These are phyloP conservation scores for Dicerorhinus sumatrensis DNA, from an alignment of 2,113 vertebrate genomes.

Conservation along the genomic window DNA sequence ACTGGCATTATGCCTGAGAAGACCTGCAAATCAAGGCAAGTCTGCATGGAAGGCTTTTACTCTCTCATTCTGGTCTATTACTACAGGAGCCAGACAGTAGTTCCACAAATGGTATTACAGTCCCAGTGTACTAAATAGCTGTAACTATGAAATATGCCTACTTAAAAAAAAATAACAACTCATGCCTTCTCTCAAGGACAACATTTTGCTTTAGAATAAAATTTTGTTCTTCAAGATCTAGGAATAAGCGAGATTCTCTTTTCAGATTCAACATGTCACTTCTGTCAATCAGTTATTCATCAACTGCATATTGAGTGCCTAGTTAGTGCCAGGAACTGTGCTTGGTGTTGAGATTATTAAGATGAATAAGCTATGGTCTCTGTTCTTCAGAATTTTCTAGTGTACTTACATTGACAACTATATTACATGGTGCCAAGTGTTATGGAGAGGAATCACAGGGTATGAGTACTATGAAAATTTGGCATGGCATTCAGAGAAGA, in stretches of 20 bases:
- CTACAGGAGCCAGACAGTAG: not conserved
- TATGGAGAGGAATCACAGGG: not conserved
- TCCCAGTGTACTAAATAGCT: not conserved
- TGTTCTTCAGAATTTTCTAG: not conserved
- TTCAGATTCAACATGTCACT: not conserved
- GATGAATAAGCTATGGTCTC: not conserved
- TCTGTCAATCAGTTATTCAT: not conserved
- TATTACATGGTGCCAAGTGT: not conserved
- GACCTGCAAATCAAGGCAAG: not conserved
- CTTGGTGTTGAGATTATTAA: not conserved
- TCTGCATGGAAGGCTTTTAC: not conserved
- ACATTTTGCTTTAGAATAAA: not conserved
- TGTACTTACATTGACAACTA: not conserved
- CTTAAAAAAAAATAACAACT: not conserved
- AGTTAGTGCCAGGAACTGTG: not conserved
- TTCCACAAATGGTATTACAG: not conserved
- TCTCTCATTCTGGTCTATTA: not conserved
- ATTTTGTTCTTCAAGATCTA: not conserved
- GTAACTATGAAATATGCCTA: slow-evolving; percentile 23
- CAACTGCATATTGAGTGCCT: not conserved
- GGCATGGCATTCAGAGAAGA: not conserved
- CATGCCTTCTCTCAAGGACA: not conserved
- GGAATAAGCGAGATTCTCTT: not conserved
- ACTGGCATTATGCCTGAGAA: slow-evolving; percentile 19
- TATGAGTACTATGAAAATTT: not conserved